These are phyloP conservation scores for Ricordea florida DNA, from an alignment of 92 coral and sea anemone species.

Conservation along the genomic window DNA sequence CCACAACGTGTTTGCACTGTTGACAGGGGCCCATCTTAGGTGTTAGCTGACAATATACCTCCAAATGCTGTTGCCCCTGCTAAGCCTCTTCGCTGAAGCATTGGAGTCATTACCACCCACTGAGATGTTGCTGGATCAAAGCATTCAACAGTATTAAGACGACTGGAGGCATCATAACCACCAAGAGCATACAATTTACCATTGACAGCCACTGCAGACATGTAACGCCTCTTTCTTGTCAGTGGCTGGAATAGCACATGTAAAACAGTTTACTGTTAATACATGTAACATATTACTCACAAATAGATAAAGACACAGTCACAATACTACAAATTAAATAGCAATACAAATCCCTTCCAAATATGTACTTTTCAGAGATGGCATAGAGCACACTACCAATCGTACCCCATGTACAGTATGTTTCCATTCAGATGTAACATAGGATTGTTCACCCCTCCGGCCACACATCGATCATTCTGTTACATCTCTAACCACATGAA, in stretches of 20 bases:
- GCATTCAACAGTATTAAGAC: conserved; percentile 92
- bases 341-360: no score
- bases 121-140: conserved; percentile 74
- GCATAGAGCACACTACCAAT: no score
- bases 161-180: conserved; percentile 94
- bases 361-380: no score
- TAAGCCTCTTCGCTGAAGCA: conserved; percentile 95
- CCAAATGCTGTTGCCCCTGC: conserved; percentile 92
- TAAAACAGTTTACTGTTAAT: background rate
- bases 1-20: no score
- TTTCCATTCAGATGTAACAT: no score
- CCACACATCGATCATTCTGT: no score
- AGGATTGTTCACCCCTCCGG: no score
- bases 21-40: background rate
- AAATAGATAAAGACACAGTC: no score
- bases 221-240: conserved; percentile 89
- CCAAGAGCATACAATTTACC: conserved; percentile 90
- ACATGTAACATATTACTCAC: no score
- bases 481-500: no score
- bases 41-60: conserved; percentile 32
- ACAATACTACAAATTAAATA: no score
- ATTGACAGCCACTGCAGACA: conserved; percentile 86
- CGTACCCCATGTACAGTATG: no score
- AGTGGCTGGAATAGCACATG: conserved; percentile 86
- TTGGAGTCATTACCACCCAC: conserved; percentile 87